Evolutionary conservation across 2,888 invertebrate genomes (phyloP).

Genomic region (Drosophila recens): DNA sequence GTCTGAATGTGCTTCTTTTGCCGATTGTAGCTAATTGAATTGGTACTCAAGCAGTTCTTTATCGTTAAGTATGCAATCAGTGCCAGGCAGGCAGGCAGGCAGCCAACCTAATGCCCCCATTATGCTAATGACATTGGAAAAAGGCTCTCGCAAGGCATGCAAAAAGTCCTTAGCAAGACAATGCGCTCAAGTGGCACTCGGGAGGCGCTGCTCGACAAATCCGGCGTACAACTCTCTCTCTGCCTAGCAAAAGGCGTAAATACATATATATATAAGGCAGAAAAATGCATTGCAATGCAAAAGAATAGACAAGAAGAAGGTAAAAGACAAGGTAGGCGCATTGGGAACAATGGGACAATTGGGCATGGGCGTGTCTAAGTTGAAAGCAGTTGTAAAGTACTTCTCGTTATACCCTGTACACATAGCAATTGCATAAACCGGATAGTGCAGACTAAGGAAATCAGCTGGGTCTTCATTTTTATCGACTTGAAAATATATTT

Average conservation of each 20-base stretch:
- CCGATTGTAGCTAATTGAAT: conserved; percentile 71
- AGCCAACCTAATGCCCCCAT: conserved; percentile 77
- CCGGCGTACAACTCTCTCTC: conserved; percentile 44
- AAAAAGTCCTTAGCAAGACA: conserved; percentile 53
- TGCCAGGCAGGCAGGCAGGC: conserved; percentile 32
- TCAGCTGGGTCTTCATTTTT: not conserved
- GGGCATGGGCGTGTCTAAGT: conserved; percentile 67
- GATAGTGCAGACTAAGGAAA: not conserved
- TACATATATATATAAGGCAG: conserved; percentile 29
- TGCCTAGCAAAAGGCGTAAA: conserved; percentile 48
- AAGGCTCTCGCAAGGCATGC: conserved; percentile 51
- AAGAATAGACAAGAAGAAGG: conserved; percentile 8
- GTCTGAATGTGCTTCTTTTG: conserved; percentile 15
- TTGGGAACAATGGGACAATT: conserved; percentile 55
- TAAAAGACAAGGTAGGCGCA: conserved; percentile 30
- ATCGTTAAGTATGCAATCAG: conserved; percentile 73
- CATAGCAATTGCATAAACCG: rapidly evolving
- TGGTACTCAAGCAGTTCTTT: conserved; percentile 52
- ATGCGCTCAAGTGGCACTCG: conserved; percentile 57
- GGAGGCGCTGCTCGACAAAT: conserved; percentile 63
- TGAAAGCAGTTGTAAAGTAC: conserved; percentile 53
- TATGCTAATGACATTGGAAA: conserved; percentile 78
- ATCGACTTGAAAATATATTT: not conserved
- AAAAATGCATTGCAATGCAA: conserved; percentile 12
- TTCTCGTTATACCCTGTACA: conserved; percentile 27